Evolutionary conservation across 64 coral and sea anemone genomes (phyloP).

Genomic region (Montipora capricornis): DNA sequence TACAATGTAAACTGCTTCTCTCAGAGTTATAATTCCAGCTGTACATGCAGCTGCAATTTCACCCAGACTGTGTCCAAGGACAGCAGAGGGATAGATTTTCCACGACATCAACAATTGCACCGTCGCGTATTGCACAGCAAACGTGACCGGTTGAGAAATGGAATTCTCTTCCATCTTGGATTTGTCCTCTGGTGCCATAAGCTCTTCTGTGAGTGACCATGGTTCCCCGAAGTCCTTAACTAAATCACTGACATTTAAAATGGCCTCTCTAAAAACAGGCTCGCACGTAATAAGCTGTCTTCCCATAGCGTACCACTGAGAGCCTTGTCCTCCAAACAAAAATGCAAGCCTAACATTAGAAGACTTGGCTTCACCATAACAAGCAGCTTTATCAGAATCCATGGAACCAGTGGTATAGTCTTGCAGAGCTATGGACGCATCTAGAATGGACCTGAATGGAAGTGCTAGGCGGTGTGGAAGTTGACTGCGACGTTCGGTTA

Average conservation of each 20-base stretch:
- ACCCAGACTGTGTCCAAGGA: slow-evolving; percentile 88
- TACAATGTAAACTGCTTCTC: slow-evolving; percentile 66
- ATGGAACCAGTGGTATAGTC: not conserved
- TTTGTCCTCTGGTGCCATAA: slow-evolving; percentile 57
- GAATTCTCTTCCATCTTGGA: slow-evolving; percentile 42
- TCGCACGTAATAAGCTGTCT: slow-evolving; percentile 68
- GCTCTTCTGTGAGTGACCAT: slow-evolving; percentile 52
- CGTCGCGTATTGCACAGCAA: slow-evolving; percentile 84
- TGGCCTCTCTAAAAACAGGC: slow-evolving; percentile 54
- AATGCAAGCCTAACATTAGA: slow-evolving; percentile 40
- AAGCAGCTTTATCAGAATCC: slow-evolving; percentile 42
- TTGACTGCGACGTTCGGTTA: slow-evolving; percentile 44
- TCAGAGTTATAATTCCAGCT: slow-evolving; percentile 56
- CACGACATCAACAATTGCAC: slow-evolving; percentile 74
- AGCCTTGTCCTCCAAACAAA: slow-evolving; percentile 88
- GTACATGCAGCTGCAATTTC: slow-evolving; percentile 80
- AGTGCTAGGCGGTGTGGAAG: slow-evolving; percentile 48
- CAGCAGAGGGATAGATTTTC: slow-evolving; percentile 74
- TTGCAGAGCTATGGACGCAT: slow-evolving; percentile 10
- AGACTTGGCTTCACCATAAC: not conserved
- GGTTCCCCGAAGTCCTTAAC: slow-evolving; percentile 25
- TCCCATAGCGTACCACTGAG: slow-evolving; percentile 80
- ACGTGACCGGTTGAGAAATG: slow-evolving; percentile 72
- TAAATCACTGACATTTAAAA: slow-evolving; percentile 40
- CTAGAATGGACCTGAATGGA: slow-evolving; percentile 15